Conservation (phyloP, 2,888 invertebrate species). For the Tricholauxania praeusta region DNA sequence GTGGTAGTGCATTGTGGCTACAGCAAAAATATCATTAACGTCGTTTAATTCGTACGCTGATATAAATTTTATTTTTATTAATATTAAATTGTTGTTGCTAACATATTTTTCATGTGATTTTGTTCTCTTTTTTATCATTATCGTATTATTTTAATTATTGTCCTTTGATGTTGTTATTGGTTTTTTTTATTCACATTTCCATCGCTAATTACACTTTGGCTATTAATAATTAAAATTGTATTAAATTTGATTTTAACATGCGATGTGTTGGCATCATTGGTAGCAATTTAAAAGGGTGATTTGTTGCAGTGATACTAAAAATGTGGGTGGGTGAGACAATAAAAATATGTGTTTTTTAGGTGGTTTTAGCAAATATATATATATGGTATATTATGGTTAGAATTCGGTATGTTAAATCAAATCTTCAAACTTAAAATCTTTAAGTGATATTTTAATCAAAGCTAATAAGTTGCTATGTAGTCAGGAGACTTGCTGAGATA, state of each 20-base stretch:
- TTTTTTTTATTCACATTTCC: slow-evolving; percentile 33
- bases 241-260: slow-evolving; percentile 40
- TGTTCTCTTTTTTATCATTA: slow-evolving; percentile 31
- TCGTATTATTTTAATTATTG: slow-evolving; percentile 43
- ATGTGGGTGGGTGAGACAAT: no score
- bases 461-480: no score
- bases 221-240: slow-evolving; percentile 40
- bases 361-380: no score
- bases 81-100: slow-evolving; percentile 39
- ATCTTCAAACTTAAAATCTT: no score
- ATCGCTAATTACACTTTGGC: slow-evolving; percentile 39
- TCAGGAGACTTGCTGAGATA: no score
- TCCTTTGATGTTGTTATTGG: slow-evolving; percentile 34
- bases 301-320: no score
- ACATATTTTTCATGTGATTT: slow-evolving; percentile 47
- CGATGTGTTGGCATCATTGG: slow-evolving; percentile 9
- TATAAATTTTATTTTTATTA: slow-evolving; percentile 32
- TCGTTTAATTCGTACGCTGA: slow-evolving; percentile 41
- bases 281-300: no score
- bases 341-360: no score
- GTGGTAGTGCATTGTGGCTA: neutral
- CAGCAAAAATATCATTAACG: slow-evolving; percentile 41
- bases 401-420: no score
- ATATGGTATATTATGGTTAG: no score
- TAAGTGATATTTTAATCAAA: no score